A percentile compares a stretch with the other conserved stretches of the same genome.
These are phyloP conservation scores for Shargacucullia verbasci DNA, from an alignment of 2,888 invertebrate species.

Conservation along the genomic window DNA sequence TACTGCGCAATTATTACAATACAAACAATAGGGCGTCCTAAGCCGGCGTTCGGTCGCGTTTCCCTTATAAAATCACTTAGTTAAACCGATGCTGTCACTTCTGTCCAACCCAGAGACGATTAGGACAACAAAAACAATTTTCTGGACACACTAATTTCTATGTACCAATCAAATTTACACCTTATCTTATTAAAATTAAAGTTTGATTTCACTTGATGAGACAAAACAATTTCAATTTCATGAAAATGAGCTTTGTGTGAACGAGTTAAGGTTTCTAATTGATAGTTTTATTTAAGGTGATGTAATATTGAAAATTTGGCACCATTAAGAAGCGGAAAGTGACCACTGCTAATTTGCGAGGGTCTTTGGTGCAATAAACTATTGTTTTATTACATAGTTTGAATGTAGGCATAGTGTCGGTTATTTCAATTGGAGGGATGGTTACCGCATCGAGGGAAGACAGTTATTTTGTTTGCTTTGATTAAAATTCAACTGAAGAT, in stretches of 20 bases:
- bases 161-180: slow-evolving; percentile 32
- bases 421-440: slow-evolving; percentile 35
- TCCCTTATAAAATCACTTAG: slow-evolving; percentile 76
- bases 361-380: slow-evolving; percentile 66
- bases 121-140: slow-evolving; percentile 67
- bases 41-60: slow-evolving; percentile 58
- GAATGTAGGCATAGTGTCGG: slow-evolving; percentile 51
- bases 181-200: slow-evolving; percentile 15
- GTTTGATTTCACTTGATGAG: slow-evolving; percentile 21
- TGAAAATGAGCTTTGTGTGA: slow-evolving; percentile 41
- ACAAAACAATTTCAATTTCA: slow-evolving; percentile 13
- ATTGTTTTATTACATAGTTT: slow-evolving; percentile 62
- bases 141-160: slow-evolving; percentile 49
- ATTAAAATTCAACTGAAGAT: slow-evolving; percentile 40
- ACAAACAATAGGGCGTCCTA: slow-evolving; percentile 53
- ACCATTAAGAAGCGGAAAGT: slow-evolving; percentile 76
- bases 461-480: slow-evolving; percentile 31
- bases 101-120: slow-evolving; percentile 64
- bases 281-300: slow-evolving; percentile 33
- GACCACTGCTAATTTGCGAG: slow-evolving; percentile 78
- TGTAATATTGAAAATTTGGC: slow-evolving; percentile 66
- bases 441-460: slow-evolving; percentile 18
- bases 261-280: slow-evolving; percentile 35
- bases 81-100: slow-evolving; percentile 72
- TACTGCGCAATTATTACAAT: slow-evolving; percentile 55